A percentile compares a stretch with the other conserved stretches of the same genome.
Evolutionary conservation across 1,140 invertebrate species (phyloP).

Genomic region (Dendrolimus kikuchii): DNA sequence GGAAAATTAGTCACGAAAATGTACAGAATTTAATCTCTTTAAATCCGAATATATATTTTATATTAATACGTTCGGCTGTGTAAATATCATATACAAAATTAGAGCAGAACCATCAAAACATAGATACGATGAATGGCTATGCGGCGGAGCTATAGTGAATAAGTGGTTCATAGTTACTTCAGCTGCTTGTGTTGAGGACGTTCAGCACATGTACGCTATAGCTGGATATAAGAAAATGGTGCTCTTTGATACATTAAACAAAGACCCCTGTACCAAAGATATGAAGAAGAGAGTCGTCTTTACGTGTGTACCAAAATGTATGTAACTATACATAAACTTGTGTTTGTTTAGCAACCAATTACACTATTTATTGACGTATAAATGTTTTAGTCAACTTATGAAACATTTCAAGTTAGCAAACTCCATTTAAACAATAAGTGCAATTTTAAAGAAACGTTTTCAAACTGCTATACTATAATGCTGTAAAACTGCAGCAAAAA

Average conservation of each 20-base stretch:
- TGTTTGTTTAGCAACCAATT: not conserved
- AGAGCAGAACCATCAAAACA: conserved; percentile 18
- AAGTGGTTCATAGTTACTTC: conserved; percentile 28
- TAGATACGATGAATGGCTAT: conserved; percentile 33
- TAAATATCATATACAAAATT: no score
- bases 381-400: no score
- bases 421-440: not conserved
- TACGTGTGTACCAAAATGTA: conserved; percentile 34
- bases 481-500: no score
- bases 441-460: not conserved
- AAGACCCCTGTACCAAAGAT: conserved; percentile 22
- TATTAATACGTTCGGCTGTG: no score
- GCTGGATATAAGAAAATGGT: conserved; percentile 35
- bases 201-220: conserved; percentile 30
- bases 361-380: no score
- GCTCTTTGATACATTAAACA: conserved; percentile 8
- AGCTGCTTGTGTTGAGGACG: conserved; percentile 39
- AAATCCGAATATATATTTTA: no score
- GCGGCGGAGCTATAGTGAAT: conserved; percentile 30
- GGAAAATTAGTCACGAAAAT: no score
- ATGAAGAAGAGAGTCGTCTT: conserved; percentile 31
- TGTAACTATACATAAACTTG: conserved; percentile 5
- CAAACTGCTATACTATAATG: no score
- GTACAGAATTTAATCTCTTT: no score
- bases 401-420: no score